Percentiles rank a stretch among this genome's conserved stretches.
Conservation (phyloP, 2,888 invertebrate genomes). For the Thymelicus acteon region DNA sequence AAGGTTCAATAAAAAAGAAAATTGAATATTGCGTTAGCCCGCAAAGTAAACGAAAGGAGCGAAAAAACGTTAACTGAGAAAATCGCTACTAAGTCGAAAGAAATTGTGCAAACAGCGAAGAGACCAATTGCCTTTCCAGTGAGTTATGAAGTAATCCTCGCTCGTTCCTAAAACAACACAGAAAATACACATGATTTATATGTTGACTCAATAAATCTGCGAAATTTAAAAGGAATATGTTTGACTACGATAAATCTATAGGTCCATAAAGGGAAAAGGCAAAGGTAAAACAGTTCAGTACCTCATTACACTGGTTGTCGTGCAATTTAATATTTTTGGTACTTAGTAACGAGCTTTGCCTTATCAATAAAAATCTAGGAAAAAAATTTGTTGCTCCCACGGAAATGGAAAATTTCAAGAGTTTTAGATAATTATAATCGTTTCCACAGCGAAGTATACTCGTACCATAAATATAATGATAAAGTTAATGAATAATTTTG, state of each 20-base stretch:
- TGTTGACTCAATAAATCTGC: not conserved
- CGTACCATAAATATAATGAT: too few species aligned
- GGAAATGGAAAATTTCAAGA: too few species aligned
- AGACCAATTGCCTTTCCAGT: conserved; percentile 44
- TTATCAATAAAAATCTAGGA: too few species aligned
- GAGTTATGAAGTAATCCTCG: conserved; percentile 40
- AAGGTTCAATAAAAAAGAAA: conserved; percentile 12
- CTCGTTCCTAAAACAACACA: conserved; percentile 23
- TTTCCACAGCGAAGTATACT: too few species aligned
- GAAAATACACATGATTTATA: not conserved
- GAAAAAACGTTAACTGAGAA: conserved; percentile 31
- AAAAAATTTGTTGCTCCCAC: too few species aligned
- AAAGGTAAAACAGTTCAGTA: too few species aligned
- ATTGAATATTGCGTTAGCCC: conserved; percentile 23
- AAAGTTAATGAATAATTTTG: too few species aligned
- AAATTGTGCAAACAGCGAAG: conserved; percentile 49
- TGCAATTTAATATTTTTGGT: too few species aligned
- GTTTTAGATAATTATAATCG: too few species aligned
- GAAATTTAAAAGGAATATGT: not conserved
- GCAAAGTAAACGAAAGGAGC: conserved; percentile 17
- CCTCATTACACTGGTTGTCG: too few species aligned
- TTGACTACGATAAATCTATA: not conserved
- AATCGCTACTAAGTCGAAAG: conserved; percentile 42
- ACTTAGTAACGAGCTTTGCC: too few species aligned
- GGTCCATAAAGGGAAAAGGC: too few species aligned